Evolutionary conservation across 2,888 invertebrate genomes (phyloP).

Genomic region (Allacma fusca): DNA sequence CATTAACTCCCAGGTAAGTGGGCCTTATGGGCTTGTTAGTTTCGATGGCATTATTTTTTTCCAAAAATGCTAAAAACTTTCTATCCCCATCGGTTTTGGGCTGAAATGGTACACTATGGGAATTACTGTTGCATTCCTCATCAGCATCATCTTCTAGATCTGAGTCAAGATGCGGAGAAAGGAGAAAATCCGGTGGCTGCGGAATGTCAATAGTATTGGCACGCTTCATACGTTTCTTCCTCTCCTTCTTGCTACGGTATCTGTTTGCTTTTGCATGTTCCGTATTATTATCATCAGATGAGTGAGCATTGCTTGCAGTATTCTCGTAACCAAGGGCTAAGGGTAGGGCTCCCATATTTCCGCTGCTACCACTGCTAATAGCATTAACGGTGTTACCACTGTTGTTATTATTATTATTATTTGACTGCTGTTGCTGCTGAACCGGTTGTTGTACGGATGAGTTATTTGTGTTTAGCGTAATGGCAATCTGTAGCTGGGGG

Average conservation of each 20-base stretch:
- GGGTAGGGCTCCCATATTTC: conserved; percentile 29
- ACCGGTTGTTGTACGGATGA: background rate
- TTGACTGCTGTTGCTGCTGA: conserved; percentile 30
- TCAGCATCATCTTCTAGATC: conserved; percentile 67
- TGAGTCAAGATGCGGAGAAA: conserved; percentile 62
- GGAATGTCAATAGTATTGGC: conserved; percentile 91
- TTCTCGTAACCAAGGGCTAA: conserved; percentile 24
- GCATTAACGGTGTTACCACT: conserved; percentile 21
- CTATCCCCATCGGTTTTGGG: conserved; percentile 86
- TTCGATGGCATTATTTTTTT: conserved; percentile 70
- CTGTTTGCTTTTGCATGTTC: conserved; percentile 49
- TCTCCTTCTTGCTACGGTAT: conserved; percentile 65
- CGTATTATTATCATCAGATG: conserved; percentile 31
- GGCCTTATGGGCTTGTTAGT: conserved; percentile 60
- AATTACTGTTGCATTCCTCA: conserved; percentile 62
- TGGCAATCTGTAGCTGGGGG: conserved; percentile 61
- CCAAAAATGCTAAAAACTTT: conserved; percentile 84
- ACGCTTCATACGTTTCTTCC: conserved; percentile 82
- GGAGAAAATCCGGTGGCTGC: conserved; percentile 70
- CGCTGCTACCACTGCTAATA: conserved; percentile 30
- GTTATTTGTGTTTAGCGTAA: conserved; percentile 60
- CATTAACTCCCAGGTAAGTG: conserved; percentile 63
- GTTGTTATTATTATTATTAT: conserved; percentile 36
- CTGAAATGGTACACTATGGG: conserved; percentile 65
- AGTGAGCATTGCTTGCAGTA: background rate